Conservation (phyloP, 2,888 invertebrate species). For the Plebejus anna region DNA sequence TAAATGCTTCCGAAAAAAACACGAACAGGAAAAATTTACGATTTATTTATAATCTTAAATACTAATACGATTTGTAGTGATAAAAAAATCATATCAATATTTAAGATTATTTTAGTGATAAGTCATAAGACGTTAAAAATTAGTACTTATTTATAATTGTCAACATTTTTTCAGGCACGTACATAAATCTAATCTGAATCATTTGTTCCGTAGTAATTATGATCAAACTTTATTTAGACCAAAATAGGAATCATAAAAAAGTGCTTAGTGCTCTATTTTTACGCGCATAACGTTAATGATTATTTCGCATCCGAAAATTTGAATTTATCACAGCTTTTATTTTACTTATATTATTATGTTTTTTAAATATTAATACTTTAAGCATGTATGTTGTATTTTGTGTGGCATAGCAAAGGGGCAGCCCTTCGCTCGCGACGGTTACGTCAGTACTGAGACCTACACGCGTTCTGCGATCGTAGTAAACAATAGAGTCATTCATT, state of each 20-base stretch:
- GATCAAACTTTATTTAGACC: not conserved
- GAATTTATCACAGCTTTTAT: not conserved
- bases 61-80: not conserved
- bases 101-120: too few relatives aligned
- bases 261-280: not conserved
- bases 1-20: too few relatives aligned
- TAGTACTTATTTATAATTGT: not conserved
- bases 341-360: not conserved
- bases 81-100: too few relatives aligned
- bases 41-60: not conserved
- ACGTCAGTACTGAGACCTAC: conserved; percentile 63
- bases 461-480: not conserved
- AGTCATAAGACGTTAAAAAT: not conserved
- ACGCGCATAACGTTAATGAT: not conserved
- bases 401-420: not conserved
- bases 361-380: not conserved
- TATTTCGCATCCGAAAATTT: not conserved
- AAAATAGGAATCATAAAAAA: not conserved
- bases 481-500: conserved; percentile 9
- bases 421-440: conserved; percentile 70
- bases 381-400: not conserved
- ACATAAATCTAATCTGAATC: not conserved
- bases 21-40: not conserved
- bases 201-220: not conserved
- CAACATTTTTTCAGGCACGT: not conserved